These are phyloP conservation scores for Glomeris maerens DNA, from an alignment of 1,140 invertebrate genomes.

Conservation along the genomic window DNA sequence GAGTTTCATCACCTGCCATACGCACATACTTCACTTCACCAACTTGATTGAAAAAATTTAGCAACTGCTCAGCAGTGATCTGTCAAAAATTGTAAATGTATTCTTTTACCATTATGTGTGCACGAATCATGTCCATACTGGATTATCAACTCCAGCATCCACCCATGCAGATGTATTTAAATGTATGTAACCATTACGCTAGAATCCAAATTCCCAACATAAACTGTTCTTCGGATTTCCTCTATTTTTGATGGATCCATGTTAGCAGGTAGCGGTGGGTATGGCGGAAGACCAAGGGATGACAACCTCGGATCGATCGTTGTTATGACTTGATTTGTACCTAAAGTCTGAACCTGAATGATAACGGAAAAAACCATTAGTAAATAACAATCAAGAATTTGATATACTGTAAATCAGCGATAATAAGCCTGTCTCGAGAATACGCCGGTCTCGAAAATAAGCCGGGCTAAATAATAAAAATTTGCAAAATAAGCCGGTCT, in stretches of 20 bases:
- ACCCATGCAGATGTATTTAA: slow-evolving; percentile 1
- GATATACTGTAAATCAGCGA: background rate
- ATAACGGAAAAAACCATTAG: slow-evolving; percentile 5
- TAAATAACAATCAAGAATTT: slow-evolving; percentile 1
- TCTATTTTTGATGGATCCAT: slow-evolving; percentile 85
- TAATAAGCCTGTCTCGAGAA: no score
- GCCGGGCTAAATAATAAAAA: slow-evolving; percentile 7
- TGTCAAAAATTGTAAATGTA: no score
- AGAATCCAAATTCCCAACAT: slow-evolving; percentile 59
- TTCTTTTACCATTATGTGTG: no score
- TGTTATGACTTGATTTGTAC: slow-evolving; percentile 63
- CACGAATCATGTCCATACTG: no score
- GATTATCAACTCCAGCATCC: slow-evolving; percentile 11
- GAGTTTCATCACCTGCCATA: slow-evolving; percentile 68
- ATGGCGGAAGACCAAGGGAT: slow-evolving; percentile 67
- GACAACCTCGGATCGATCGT: slow-evolving; percentile 81
- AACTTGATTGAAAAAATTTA: slow-evolving; percentile 69
- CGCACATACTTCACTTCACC: slow-evolving; percentile 93
- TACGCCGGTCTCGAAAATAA: no score
- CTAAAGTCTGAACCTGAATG: slow-evolving; percentile 58
- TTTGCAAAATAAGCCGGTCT: no score
- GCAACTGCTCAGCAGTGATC: slow-evolving; percentile 50
- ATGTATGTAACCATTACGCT: slow-evolving; percentile 34
- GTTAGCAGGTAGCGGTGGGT: slow-evolving; percentile 79
- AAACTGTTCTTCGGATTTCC: slow-evolving; percentile 82